Evolutionary conservation across 2,797 vertebrate genomes (phyloP).

Genomic region (Macrochelys suwanniensis): DNA sequence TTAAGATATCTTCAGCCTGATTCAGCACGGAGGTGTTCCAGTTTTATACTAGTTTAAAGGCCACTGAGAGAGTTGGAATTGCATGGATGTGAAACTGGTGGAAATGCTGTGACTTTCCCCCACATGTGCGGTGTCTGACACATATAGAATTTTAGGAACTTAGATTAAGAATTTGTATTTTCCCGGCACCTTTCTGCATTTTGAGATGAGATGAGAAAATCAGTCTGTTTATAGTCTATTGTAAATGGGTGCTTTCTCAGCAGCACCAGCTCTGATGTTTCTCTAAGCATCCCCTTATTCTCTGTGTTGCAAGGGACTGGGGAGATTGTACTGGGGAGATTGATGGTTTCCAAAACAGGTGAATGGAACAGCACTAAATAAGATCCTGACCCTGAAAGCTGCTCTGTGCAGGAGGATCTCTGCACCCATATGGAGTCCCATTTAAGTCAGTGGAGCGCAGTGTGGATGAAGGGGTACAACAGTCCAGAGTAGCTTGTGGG

Average conservation of each 20-base stretch:
- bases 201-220: neutral
- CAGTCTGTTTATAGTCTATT: rapidly evolving
- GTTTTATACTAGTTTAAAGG: neutral
- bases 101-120: neutral
- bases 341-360: neutral
- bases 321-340: neutral
- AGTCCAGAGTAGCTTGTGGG: neutral
- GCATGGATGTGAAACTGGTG: rapidly evolving
- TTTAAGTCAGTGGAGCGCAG: neutral
- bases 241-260: neutral
- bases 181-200: neutral
- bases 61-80: neutral
- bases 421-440: neutral
- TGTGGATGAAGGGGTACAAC: neutral
- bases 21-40: rapidly evolving
- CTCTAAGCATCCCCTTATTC: neutral
- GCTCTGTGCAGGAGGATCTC: neutral
- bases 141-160: neutral
- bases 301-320: neutral
- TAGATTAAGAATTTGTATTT: neutral
- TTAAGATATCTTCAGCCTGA: neutral
- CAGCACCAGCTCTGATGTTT: neutral
- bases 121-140: neutral
- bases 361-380: neutral
- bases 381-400: neutral